Evolutionary conservation across 2,888 invertebrate genomes (phyloP).

Genomic region (Hoplodrina blanda): DNA sequence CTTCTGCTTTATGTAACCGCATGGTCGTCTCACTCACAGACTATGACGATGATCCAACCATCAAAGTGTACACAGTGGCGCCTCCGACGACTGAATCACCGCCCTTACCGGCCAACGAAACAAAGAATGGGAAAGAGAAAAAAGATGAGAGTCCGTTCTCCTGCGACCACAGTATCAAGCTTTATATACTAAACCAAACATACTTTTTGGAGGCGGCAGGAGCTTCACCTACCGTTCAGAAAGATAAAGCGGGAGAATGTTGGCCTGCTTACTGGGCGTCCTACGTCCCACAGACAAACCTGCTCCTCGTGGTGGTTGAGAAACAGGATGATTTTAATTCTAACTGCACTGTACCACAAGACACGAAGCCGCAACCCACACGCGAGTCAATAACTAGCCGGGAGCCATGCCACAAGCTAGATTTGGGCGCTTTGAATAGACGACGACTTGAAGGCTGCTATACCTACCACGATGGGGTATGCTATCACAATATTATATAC

Average conservation of each 20-base stretch:
- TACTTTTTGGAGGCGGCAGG: conserved; percentile 83
- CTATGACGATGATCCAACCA: conserved; percentile 71
- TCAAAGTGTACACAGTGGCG: conserved; percentile 71
- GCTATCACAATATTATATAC: conserved; percentile 6
- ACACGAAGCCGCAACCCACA: conserved; percentile 89
- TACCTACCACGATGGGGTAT: conserved; percentile 93
- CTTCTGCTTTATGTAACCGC: conserved; percentile 83
- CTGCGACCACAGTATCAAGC: conserved; percentile 93
- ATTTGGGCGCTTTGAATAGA: conserved; percentile 92
- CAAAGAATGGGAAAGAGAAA: conserved; percentile 79
- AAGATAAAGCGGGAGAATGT: conserved; percentile 76
- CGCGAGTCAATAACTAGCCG: conserved; percentile 81
- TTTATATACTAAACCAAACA: conserved; percentile 93
- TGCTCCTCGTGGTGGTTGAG: conserved; percentile 94
- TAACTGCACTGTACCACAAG: conserved; percentile 90
- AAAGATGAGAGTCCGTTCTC: conserved; percentile 88
- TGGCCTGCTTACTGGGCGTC: conserved; percentile 92
- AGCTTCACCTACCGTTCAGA: conserved; percentile 75
- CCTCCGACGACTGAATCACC: conserved; percentile 68
- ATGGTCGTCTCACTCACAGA: conserved; percentile 77
- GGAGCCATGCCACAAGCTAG: conserved; percentile 94
- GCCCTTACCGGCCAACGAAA: conserved; percentile 70
- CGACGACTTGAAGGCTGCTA: conserved; percentile 94
- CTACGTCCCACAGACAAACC: conserved; percentile 94
- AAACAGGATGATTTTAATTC: conserved; percentile 70